These are phyloP conservation scores for Actenoides hombroni DNA, from an alignment of 2,113 vertebrate genomes.

Conservation along the genomic window DNA sequence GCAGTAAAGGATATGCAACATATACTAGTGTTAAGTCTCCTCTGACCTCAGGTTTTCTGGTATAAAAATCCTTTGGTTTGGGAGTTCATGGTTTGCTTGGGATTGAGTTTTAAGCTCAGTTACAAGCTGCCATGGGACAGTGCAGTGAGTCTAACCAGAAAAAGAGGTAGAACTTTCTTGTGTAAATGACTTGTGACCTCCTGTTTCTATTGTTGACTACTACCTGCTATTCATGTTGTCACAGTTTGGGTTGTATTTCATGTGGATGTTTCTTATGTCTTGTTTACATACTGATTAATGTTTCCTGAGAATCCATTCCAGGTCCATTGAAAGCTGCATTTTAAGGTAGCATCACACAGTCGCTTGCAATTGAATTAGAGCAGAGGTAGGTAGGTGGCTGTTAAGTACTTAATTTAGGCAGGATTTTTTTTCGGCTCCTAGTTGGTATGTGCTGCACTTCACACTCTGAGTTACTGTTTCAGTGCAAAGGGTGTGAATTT, in stretches of 20 bases:
- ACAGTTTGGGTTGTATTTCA: background rate
- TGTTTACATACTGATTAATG: background rate
- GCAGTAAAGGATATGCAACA: too few relatives aligned
- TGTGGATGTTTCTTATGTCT: background rate
- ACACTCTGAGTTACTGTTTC: background rate
- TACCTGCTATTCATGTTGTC: background rate
- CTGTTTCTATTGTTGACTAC: background rate
- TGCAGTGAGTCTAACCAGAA: background rate
- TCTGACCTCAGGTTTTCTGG: background rate
- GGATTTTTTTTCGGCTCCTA: background rate
- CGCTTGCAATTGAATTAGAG: background rate
- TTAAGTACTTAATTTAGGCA: background rate
- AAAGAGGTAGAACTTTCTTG: background rate
- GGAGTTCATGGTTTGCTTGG: background rate
- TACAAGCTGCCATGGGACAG: background rate
- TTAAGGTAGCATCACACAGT: background rate
- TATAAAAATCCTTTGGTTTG: background rate
- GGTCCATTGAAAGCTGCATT: background rate
- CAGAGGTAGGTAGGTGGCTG: background rate
- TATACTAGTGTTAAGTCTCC: background rate
- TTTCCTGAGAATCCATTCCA: background rate
- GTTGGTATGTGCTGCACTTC: background rate
- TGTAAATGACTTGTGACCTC: rapidly evolving
- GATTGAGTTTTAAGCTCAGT: background rate
- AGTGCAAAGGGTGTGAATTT: background rate